phyloP scores from a whole-genome alignment of 1,140 invertebrate genomes.

The Sipha flava region DNA sequence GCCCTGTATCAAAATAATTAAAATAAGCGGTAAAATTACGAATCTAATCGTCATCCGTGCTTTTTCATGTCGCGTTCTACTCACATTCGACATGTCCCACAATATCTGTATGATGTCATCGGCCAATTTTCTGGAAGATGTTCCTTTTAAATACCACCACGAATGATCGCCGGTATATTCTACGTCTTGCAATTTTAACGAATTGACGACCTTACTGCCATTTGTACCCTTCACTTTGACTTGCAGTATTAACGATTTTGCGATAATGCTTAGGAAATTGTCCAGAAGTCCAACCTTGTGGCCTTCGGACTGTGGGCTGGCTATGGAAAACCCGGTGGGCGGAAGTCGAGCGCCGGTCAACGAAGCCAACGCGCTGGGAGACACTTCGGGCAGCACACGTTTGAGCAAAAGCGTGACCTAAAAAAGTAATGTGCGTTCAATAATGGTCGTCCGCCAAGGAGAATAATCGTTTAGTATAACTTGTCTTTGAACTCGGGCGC shows the following conservation, averaged over 20 bases:
- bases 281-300: constrained; percentile 61
- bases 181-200: constrained; percentile 51
- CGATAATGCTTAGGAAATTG: constrained; percentile 76
- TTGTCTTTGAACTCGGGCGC: constrained; percentile 87
- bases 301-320: constrained; percentile 43
- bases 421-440: neutral
- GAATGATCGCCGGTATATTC: constrained; percentile 50
- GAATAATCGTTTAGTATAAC: constrained; percentile 46
- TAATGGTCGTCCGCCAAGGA: neutral
- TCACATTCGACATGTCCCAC: constrained; percentile 83
- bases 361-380: constrained; percentile 55
- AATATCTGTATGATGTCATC: constrained; percentile 80
- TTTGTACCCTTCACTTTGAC: constrained; percentile 68
- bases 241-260: constrained; percentile 77
- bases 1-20: constrained; percentile 55
- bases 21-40: no score
- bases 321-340: constrained; percentile 71
- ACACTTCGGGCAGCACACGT: constrained; percentile 75
- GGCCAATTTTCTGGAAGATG: constrained; percentile 71
- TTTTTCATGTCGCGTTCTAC: constrained; percentile 38
- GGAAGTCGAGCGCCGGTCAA: constrained; percentile 59
- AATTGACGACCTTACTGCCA: constrained; percentile 55
- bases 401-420: constrained; percentile 68
- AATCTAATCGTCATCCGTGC: neutral
- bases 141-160: constrained; percentile 81